Conservation (phyloP, 2,888 invertebrate species). For the Aradus depressus region DNA sequence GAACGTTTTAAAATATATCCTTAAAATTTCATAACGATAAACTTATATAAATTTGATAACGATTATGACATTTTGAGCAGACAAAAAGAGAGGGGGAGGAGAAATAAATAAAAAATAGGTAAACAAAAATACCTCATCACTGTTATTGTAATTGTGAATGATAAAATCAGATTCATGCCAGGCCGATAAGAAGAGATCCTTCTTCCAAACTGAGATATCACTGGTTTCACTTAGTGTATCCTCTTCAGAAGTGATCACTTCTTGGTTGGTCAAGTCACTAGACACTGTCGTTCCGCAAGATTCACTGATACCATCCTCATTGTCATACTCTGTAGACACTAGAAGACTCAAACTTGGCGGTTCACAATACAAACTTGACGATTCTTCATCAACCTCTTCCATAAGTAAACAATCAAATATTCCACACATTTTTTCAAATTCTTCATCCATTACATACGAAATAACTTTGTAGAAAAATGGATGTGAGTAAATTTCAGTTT, state of each 20-base stretch:
- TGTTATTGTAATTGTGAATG: slow-evolving; percentile 20
- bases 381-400: too few species aligned
- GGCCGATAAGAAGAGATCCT: slow-evolving; percentile 30
- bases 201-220: slow-evolving; percentile 35
- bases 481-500: too few species aligned
- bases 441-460: slow-evolving; percentile 13
- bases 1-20: too few species aligned
- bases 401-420: too few species aligned
- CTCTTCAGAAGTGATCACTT: slow-evolving; percentile 11
- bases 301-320: too few species aligned
- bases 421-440: slow-evolving; percentile 17
- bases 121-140: slow-evolving; percentile 16
- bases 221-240: slow-evolving; percentile 32
- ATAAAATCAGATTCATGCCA: slow-evolving; percentile 31
- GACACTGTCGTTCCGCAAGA: too few species aligned
- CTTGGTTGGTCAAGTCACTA: slow-evolving; percentile 8
- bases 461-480: too few species aligned
- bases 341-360: too few species aligned
- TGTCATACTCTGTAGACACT: too few species aligned
- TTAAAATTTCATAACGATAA: too few species aligned
- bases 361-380: too few species aligned
- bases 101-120: not conserved
- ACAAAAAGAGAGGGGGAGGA: not conserved
- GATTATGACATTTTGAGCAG: not conserved
- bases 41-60: not conserved